phyloP scores from a whole-genome alignment of 2,797 vertebrate genomes.

The Karalla daura region DNA sequence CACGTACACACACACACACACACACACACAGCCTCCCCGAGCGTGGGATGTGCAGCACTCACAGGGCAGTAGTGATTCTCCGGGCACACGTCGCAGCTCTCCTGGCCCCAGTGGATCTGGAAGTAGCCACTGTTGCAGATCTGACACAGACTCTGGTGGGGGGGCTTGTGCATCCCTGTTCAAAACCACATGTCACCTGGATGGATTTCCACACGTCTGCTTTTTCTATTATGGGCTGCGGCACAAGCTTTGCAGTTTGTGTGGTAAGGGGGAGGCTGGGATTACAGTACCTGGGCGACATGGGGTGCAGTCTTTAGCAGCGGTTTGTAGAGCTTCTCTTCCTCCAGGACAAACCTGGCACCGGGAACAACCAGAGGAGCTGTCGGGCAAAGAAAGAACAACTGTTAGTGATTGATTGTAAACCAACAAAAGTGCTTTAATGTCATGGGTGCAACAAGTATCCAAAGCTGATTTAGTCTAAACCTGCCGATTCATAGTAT shows the following conservation, averaged over 20 bases:
- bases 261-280: too few relatives aligned
- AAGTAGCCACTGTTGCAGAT: conserved; percentile 87
- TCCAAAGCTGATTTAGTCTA: background rate
- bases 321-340: conserved; percentile 80
- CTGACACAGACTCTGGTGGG: conserved; percentile 81
- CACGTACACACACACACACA: background rate
- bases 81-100: conserved; percentile 89
- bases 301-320: conserved; percentile 76
- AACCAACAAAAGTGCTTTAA: background rate
- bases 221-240: background rate
- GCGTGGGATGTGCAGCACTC: conserved; percentile 59
- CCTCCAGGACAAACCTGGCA: conserved; percentile 85
- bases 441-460: conserved; percentile 2
- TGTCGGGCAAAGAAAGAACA: conserved; percentile 51
- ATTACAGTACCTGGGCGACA: conserved; percentile 87
- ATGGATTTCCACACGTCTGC: background rate
- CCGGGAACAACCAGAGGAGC: conserved; percentile 80
- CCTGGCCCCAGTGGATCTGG: conserved; percentile 85
- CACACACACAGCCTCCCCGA: background rate
- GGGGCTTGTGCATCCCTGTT: conserved; percentile 87
- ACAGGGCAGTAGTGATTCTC: conserved; percentile 92
- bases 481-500: background rate
- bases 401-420: background rate
- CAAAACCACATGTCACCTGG: conserved; percentile 39
- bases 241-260: background rate